Base-by-base conservation (phyloP, 2,113 vertebrate species). In the Phalacrocorax aristotelis region DNA sequence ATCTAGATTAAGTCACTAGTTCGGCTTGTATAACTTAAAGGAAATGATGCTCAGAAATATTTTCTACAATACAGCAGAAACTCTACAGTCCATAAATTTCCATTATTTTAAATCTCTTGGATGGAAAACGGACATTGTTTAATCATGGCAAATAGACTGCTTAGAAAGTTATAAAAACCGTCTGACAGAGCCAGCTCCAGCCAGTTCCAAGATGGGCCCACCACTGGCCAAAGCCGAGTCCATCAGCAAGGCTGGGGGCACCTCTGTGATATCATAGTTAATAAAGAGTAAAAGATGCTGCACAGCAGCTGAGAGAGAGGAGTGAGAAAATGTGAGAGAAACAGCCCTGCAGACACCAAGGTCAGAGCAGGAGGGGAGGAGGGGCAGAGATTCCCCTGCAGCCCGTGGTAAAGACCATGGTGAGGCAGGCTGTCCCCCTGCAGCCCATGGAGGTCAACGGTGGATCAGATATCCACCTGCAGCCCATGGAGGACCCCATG, bases 241-340 rank as follows among this genome's bases (percentile, higher is more conserved):
- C 15, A 54, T n/a, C 69, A 93, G 83, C 30, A 85, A 49, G 60
- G 15, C 48, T 34, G 40, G 17, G 10, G 49, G 9, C 30, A 32
- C 11, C 15, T 88, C 69, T 18, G 5, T 54, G 40, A 29, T 34
- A 42, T 0, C 0, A 0, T 40, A 42, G 55, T 69, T 69, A 89
- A 61, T 8, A 18, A 61, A 66, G 13, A 7, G 13, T 46, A 30
- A 69, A 57, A 60, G 61, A 46, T 2, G 9, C 12, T 46, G 22
- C 10, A 34, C 10, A 85, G 25, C 29, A 75, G 22, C 40, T 48
- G 17, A 27, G 55, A 82, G n/a, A 57, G 17, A n/a, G 13, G 11
- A 27, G 21, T 26, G 30, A 55, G 38, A 38, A 91, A 61, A 40
- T 3, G 6, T 3, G 15, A 57, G 36, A 48, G 26, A 85, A 68